Evolutionary conservation across 2,113 vertebrate genomes (phyloP), one percentile per base, ranked within the genome.

Genomic region (Struthio camelus): DNA sequence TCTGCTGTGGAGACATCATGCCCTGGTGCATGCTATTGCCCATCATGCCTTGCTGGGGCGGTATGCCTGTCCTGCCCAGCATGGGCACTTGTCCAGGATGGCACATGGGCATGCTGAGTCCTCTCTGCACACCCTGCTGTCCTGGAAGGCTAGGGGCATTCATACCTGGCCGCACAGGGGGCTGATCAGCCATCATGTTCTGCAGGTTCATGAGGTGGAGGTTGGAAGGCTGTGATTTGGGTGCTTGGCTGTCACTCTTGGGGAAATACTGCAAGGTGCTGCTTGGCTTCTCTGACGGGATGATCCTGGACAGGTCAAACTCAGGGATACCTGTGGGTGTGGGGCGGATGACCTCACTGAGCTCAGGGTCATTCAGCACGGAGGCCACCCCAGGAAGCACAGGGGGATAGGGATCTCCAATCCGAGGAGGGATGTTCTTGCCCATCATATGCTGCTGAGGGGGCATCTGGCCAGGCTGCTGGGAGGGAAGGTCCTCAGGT

Each of bases 221-320:
- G 97, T 99, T 99, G 94, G 99, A 99, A 70, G 99, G 98, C 96
- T 98, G 98, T 4, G 97, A 96, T 95, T 98, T 98, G 81, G 97
- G 94, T 4, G 96, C 96, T 90, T 98, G 98, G 91, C 96, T 97
- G 94, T 99, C 99, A 0, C 95, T 98, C 97, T 99, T 99, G 67
- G 99, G 99, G 96, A 99, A 99, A 98, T 99, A 99, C 98, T 99
- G 99, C 94, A 99, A 98, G 64, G 99, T 99, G 98, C 99, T 99
- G 97, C 99, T 99, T 58, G 99, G 99, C 95, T 99, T 99, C 98
- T 99, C 99, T 0, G 99, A 99, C 0, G 99, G 99, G 98, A 99
- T 99, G 98, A 99, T 99, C 92, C 99, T 98, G 34, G 99, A 99
- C 40, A 99, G 98, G 96, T 99, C 99, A 61, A 99, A 99, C 96